Base-by-base conservation (phyloP, 1,140 invertebrate genomes). In the Pseudoatta argentina region DNA sequence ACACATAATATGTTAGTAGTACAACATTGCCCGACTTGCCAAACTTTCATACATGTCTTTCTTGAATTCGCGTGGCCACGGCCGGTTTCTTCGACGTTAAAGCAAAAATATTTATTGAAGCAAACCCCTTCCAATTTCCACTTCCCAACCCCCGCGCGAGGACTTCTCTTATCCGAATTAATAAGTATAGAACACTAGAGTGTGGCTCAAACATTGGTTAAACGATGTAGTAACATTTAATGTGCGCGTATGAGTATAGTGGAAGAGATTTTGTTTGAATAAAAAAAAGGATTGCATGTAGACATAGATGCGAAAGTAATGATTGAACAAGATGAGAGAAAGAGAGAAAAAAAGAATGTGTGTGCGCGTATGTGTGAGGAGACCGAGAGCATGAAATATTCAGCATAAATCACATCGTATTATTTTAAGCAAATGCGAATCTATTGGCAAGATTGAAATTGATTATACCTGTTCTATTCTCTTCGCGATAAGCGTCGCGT, bases 161-260 rank as follows among this genome's bases (percentile, higher is more conserved):
- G 88, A 95, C 94, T 95, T 95, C 94, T 95, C 94, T 94, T 89
- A 94, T 93, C 92, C 95, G 94, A 95, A 95, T 95, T 95, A 94
- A 93, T 82, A 92, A 87, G 67, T 86, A 89, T 90, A 92, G 90
- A 75, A 88, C 76, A 90, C 55, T 88, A 88, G 83, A 88, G 91
- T 87, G 89, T 89, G 91, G 89, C 91, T 92, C 91, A 89, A 91
- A 75, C 91, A 64, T 89, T 87, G 87, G 34, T 86, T 76, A 86
- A 85, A 87, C 71, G 78, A 75, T 69, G 86, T 86, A 85, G 55
- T 78, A 75, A 78, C 88, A 87, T 86, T 86, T 77, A 83, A 59
- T 44, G 78, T 55, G 14, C 51, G 51, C 21, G 51, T 86, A 82
- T 61, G 79, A 73, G 24, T 83, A 21, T 21, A 61, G 53, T 27